These are phyloP conservation scores for Oryzias dopingdopingensis DNA, from an alignment of 2,797 vertebrate genomes.

Conservation along the genomic window DNA sequence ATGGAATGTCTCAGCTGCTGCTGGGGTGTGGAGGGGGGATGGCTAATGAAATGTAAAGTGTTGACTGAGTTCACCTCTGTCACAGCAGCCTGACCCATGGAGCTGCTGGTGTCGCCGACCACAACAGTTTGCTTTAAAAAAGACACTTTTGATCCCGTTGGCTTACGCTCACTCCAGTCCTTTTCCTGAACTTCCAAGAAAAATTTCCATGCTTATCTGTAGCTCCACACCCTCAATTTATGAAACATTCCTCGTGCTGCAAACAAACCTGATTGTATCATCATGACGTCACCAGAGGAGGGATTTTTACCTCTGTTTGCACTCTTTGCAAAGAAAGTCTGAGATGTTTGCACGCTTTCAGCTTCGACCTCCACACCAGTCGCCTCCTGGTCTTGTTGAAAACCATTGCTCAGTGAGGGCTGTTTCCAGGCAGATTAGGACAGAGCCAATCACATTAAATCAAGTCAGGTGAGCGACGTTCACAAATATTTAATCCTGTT, in stretches of 20 bases:
- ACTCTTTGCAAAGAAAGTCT: neutral
- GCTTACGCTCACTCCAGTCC: neutral
- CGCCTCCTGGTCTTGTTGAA: constrained; percentile 3
- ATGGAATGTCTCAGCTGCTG: constrained; percentile 80
- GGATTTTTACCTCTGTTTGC: neutral
- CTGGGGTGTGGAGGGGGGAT: constrained; percentile 51
- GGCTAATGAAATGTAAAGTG: constrained; percentile 73
- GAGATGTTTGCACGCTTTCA: neutral
- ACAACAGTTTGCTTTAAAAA: constrained; percentile 33
- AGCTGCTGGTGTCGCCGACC: constrained; percentile 31
- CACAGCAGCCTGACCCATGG: constrained; percentile 42
- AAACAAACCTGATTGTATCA: neutral
- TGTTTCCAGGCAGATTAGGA: constrained; percentile 46
- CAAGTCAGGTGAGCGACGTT: constrained; percentile 40
- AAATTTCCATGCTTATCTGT: constrained; percentile 1
- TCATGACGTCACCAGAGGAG: neutral
- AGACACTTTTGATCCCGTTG: constrained; percentile 4
- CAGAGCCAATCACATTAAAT: constrained; percentile 20
- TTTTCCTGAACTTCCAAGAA: neutral
- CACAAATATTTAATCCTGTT: constrained; percentile 58
- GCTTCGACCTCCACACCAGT: too few relatives aligned
- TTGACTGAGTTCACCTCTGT: constrained; percentile 62
- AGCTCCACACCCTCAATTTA: neutral
- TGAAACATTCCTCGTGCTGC: neutral
- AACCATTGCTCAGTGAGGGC: neutral